A percentile compares a stretch with the other conserved stretches of the same genome.
phyloP scores from a whole-genome alignment of 2,888 invertebrate species.

The Caenorhabditis becei region DNA sequence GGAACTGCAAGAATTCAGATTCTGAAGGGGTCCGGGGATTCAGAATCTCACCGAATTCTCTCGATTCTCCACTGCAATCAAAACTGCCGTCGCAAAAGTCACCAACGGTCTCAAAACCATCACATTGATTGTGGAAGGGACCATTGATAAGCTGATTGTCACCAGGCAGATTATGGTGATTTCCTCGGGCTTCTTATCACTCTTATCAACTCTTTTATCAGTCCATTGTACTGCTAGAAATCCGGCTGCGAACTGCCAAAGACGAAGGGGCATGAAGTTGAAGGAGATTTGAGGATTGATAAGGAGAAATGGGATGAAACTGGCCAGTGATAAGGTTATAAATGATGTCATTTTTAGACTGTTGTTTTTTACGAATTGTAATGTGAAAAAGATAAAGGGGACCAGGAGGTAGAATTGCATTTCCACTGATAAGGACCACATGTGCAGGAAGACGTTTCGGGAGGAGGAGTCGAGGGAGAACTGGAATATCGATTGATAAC shows the following conservation, averaged over 20 bases:
- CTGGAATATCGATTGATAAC: slow-evolving; percentile 31
- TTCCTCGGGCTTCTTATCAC: slow-evolving; percentile 1
- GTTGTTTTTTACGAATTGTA: slow-evolving; percentile 38
- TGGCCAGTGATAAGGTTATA: background rate
- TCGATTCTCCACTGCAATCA: slow-evolving; percentile 30
- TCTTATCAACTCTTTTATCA: no score
- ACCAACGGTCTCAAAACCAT: slow-evolving; percentile 28
- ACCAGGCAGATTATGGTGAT: slow-evolving; percentile 14
- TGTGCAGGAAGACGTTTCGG: slow-evolving; percentile 52
- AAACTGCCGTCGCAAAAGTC: slow-evolving; percentile 34
- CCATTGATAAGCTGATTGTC: slow-evolving; percentile 13
- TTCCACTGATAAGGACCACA: slow-evolving; percentile 56
- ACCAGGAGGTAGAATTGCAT: slow-evolving; percentile 56
- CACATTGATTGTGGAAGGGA: slow-evolving; percentile 37
- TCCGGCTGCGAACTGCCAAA: slow-evolving; percentile 59
- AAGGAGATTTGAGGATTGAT: slow-evolving; percentile 57
- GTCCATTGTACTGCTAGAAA: slow-evolving; percentile 34
- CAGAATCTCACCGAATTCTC: slow-evolving; percentile 21
- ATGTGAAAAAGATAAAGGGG: slow-evolving; percentile 44
- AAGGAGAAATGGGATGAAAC: slow-evolving; percentile 21
- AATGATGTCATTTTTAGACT: slow-evolving; percentile 20
- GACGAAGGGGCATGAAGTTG: slow-evolving; percentile 55
- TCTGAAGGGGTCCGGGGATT: no score
- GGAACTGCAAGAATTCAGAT: slow-evolving; percentile 1
- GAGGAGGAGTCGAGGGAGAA: slow-evolving; percentile 53